These are phyloP conservation scores for Drosophila mettleri DNA, from an alignment of 2,888 invertebrate genomes.

Conservation along the genomic window DNA sequence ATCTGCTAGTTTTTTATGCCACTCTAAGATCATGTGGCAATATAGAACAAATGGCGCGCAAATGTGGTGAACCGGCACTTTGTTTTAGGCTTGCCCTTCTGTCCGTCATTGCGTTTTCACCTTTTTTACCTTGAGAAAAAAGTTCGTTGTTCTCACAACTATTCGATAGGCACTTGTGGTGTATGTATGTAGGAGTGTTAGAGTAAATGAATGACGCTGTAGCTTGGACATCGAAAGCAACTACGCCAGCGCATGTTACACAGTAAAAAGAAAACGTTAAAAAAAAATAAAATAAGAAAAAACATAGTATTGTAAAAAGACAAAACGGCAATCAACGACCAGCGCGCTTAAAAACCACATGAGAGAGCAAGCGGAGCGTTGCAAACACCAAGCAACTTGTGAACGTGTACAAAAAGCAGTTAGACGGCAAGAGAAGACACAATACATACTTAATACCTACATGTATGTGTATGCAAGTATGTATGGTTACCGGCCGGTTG, in stretches of 20 bases:
- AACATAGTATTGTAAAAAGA: conserved; percentile 48
- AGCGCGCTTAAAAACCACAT: conserved; percentile 46
- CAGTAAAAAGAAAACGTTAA: conserved; percentile 68
- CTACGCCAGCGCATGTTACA: conserved; percentile 58
- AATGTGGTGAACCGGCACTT: conserved; percentile 77
- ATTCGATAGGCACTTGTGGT: conserved; percentile 54
- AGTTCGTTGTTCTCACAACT: conserved; percentile 76
- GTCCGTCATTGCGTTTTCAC: conserved; percentile 49
- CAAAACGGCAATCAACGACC: conserved; percentile 47
- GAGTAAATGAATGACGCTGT: conserved; percentile 61
- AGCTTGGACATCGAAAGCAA: conserved; percentile 65
- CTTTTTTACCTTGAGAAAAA: conserved; percentile 61
- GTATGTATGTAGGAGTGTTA: conserved; percentile 25
- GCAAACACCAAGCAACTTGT: conserved; percentile 65
- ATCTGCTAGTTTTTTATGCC: conserved; percentile 6
- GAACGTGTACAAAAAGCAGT: conserved; percentile 79
- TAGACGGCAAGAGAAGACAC: conserved; percentile 56
- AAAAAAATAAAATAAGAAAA: conserved; percentile 12
- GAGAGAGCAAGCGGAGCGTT: conserved; percentile 61
- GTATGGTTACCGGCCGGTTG: conserved; percentile 74
- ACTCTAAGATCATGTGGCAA: conserved; percentile 39
- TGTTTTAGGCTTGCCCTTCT: conserved; percentile 53
- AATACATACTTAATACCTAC: conserved; percentile 9
- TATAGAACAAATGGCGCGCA: conserved; percentile 70
- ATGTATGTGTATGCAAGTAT: conserved; percentile 23